Evolutionary conservation across 2,888 invertebrate species (phyloP).

Genomic region (Nudaria mundana): DNA sequence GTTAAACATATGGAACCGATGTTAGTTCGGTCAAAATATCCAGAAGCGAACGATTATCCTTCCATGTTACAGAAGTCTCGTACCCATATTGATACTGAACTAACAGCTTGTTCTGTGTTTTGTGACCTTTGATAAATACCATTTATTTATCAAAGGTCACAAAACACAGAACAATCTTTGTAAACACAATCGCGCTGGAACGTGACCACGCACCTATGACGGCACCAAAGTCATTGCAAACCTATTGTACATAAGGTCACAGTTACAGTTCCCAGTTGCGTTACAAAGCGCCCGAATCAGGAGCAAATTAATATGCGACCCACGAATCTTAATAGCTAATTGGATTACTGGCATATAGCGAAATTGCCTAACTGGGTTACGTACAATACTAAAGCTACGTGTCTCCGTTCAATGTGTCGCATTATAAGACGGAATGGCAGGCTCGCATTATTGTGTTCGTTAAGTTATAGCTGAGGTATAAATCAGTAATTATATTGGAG

Average conservation of each 20-base stretch:
- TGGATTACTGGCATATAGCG: slow-evolving; percentile 78
- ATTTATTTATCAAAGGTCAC: slow-evolving; percentile 29
- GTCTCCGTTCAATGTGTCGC: slow-evolving; percentile 43
- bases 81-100: too few relatives aligned
- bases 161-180: slow-evolving; percentile 35
- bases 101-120: slow-evolving; percentile 34
- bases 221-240: slow-evolving; percentile 16
- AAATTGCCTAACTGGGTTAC: slow-evolving; percentile 77
- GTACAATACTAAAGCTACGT: slow-evolving; percentile 67
- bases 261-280: slow-evolving; percentile 51
- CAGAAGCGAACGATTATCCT: too few relatives aligned
- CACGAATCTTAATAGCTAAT: slow-evolving; percentile 81
- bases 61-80: too few relatives aligned
- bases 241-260: slow-evolving; percentile 59
- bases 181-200: slow-evolving; percentile 40
- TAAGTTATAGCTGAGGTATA: slow-evolving; percentile 57
- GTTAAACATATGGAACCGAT: too few relatives aligned
- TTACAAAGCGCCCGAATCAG: slow-evolving; percentile 63
- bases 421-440: slow-evolving; percentile 29
- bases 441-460: slow-evolving; percentile 54
- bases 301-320: slow-evolving; percentile 74
- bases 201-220: slow-evolving; percentile 30
- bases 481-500: slow-evolving; percentile 67
- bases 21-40: too few relatives aligned
- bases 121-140: slow-evolving; percentile 29